Evolutionary conservation across 2,888 invertebrate species (phyloP).

Genomic region (Leucophenga maculata): DNA sequence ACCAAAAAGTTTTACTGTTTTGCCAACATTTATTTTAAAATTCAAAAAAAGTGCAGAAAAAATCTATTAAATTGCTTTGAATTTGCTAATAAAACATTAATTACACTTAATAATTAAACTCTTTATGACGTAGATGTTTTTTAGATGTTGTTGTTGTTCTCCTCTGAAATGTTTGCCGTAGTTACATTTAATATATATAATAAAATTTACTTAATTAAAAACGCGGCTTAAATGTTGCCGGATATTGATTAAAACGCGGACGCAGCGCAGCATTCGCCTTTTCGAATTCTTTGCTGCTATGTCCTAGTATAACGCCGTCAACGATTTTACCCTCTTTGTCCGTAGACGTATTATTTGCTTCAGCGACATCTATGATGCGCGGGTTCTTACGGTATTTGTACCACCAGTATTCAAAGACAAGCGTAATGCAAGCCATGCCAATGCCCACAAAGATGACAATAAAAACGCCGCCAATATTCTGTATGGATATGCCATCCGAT

Average conservation of each 20-base stretch:
- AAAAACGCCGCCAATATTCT: conserved; percentile 98
- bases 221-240: conserved; percentile 66
- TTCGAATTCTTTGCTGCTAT: conserved; percentile 65
- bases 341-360: conserved; percentile 67
- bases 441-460: conserved; percentile 98
- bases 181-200: conserved; percentile 31
- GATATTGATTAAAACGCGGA: conserved; percentile 69
- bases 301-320: conserved; percentile 67
- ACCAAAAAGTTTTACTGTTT: too few species aligned
- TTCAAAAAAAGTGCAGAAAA: too few species aligned
- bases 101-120: too few species aligned
- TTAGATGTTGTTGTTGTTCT: conserved; percentile 16
- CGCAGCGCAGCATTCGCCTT: conserved; percentile 67
- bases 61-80: too few species aligned
- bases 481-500: conserved; percentile 96
- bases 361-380: conserved; percentile 77
- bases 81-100: too few species aligned
- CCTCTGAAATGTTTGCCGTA: conserved; percentile 32
- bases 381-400: conserved; percentile 83
- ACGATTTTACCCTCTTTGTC: conserved; percentile 61
- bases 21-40: too few species aligned
- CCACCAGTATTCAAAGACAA: conserved; percentile 96
- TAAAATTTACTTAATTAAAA: conserved; percentile 51
- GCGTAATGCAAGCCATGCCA: conserved; percentile 89
- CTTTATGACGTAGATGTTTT: not conserved